Evolutionary conservation across 2,888 invertebrate species (phyloP), one percentile per base, ranked within the genome.

Genomic region (Marronus borbonicus): DNA sequence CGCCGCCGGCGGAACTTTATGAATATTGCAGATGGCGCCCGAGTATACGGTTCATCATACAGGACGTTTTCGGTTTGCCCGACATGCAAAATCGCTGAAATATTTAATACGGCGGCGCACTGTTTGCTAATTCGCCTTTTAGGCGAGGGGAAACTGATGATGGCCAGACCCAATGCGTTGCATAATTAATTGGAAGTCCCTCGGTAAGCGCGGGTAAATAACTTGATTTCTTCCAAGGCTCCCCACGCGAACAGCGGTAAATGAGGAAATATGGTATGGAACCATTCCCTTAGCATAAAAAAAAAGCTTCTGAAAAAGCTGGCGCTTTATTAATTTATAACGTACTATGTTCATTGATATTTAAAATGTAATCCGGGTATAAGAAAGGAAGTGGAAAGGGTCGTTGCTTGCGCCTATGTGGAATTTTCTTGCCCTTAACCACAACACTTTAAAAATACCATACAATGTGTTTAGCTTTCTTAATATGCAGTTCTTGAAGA

Each of bases 41-140:
- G 20, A 39, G 12, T 39, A 66, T 12, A 66, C 39, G 10, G 65
- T 66, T 66, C 65, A 66, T 66, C 65, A 58, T 58, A 20, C 20
- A 58, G 55, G 55, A 58, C 55, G 65, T 44, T 66, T 39, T 7
- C 39, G n/a, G 65, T 66, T 66, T 66, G 65, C 39, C 24, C 65
- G 20, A 5, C 17, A 66, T 66, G 39, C 44, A 66, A 66, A 66
- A 58, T 66, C n/a, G 36, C 20, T 44, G 44, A 66, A 66, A 66
- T 66, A 66, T 66, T 66, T 66, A 66, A 17, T 66, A 20, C 65
- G 17, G 20, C 55, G 20, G 55, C 55, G 44, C 65, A 20, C 65
- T 66, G 65, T 66, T 66, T 66, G 65, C 44, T 66, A 66, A 66
- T 66, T 66, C 20, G 65, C 65, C 65, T 44, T 66, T 66, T 66